Conservation (phyloP, 2,797 vertebrate genomes). For the Huso huso region DNA sequence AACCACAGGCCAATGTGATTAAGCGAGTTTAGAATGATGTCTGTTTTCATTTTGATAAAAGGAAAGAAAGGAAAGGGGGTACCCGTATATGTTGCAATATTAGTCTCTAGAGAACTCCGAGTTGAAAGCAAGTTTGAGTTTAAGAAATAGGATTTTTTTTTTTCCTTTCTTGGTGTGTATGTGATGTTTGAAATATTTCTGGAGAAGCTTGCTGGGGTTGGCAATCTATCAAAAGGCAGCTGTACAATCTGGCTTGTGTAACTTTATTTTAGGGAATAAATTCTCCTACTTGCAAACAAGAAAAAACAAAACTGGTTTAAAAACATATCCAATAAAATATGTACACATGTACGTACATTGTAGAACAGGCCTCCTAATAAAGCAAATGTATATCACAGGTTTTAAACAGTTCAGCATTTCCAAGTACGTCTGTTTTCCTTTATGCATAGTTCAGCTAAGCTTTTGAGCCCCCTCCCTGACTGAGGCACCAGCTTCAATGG, state of each 20-base stretch:
- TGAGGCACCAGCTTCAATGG: too few species aligned
- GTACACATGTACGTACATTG: too few species aligned
- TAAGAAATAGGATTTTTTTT: neutral
- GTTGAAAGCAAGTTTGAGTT: constrained; percentile 29
- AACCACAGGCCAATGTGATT: constrained; percentile 59
- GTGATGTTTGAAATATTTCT: too few species aligned
- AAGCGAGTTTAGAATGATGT: constrained; percentile 48
- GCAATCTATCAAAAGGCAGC: too few species aligned
- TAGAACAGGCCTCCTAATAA: too few species aligned
- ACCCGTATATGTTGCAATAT: constrained; percentile 30
- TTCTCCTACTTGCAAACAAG: neutral
- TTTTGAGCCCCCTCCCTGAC: too few species aligned
- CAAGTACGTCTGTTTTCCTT: too few species aligned
- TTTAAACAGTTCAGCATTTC: too few species aligned
- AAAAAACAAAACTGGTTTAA: neutral
- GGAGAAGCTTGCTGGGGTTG: too few species aligned
- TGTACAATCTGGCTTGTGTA: neutral
- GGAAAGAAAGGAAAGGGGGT: constrained; percentile 24
- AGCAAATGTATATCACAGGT: too few species aligned
- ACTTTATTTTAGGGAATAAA: neutral
- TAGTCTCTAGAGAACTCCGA: constrained; percentile 24
- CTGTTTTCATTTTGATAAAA: constrained; percentile 52
- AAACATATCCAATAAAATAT: neutral
- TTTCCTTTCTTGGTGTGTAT: too few species aligned
- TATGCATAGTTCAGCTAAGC: too few species aligned